A percentile compares a stretch with the other conserved stretches of the same genome.
Conservation (phyloP, 2,797 vertebrate species). For the Pipistrellus nathusii region DNA sequence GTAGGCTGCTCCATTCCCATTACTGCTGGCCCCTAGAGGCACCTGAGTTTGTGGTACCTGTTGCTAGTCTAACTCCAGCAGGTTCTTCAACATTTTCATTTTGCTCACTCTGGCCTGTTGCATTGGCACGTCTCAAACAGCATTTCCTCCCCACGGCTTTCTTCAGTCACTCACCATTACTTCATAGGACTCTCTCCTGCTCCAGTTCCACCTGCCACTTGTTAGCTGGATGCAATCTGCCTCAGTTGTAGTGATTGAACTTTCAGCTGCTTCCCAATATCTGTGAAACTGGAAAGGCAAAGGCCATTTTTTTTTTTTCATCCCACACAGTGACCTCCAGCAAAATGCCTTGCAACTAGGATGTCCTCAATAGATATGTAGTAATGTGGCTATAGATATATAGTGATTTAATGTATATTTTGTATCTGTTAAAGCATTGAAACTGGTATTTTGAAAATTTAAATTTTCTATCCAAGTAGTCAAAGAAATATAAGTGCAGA, state of each 20-base stretch:
- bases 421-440: neutral
- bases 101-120: neutral
- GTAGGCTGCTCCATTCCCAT: neutral
- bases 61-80: neutral
- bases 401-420: neutral
- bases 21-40: neutral
- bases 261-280: neutral
- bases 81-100: neutral
- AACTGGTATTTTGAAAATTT: neutral
- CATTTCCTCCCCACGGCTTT: neutral
- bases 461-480: conserved; percentile 29
- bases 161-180: neutral
- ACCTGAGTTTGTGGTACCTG: neutral
- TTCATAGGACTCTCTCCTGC: neutral
- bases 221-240: neutral
- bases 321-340: neutral
- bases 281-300: neutral
- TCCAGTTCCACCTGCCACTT: neutral
- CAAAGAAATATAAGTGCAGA: conserved; percentile 24
- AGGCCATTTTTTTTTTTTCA: neutral
- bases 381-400: neutral
- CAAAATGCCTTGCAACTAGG: neutral
- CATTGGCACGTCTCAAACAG: neutral
- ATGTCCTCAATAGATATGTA: neutral
- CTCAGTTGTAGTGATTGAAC: neutral